Conservation (phyloP, 2,113 vertebrate genomes). For the Triplophysa siluroides region DNA sequence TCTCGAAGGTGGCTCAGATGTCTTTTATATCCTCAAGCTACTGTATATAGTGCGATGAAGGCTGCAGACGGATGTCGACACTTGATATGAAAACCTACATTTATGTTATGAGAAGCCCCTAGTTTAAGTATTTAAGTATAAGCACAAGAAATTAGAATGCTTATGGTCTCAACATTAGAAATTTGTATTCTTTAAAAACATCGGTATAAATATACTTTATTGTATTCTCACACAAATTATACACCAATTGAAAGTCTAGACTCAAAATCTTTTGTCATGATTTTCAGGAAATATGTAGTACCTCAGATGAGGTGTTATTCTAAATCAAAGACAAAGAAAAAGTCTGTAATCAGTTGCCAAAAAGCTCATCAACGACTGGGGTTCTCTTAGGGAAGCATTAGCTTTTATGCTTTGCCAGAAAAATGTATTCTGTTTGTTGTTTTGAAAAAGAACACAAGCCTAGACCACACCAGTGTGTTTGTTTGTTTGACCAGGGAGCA, state of each 20-base stretch:
- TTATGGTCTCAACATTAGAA: neutral
- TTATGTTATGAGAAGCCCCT: too few species aligned
- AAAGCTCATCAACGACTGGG: neutral
- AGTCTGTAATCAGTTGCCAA: neutral
- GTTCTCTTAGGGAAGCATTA: neutral
- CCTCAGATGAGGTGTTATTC: conserved; percentile 8
- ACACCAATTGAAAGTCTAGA: neutral
- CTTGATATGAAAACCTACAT: neutral
- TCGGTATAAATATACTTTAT: neutral
- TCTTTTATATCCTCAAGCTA: neutral
- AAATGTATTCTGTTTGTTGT: neutral
- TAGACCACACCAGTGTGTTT: neutral
- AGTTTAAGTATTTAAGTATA: neutral
- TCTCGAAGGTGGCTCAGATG: conserved; percentile 2
- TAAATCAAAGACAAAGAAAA: conserved; percentile 11
- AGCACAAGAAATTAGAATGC: neutral
- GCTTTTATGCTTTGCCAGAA: conserved; percentile 11
- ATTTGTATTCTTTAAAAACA: too few species aligned
- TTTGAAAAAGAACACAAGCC: neutral
- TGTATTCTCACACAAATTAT: neutral
- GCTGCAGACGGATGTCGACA: neutral
- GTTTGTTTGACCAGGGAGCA: neutral
- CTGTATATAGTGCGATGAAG: neutral
- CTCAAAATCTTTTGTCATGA: neutral
- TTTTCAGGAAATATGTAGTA: conserved; percentile 1